These are phyloP conservation scores for Agriopis marginaria DNA, from an alignment of 2,888 invertebrate genomes.

Conservation along the genomic window DNA sequence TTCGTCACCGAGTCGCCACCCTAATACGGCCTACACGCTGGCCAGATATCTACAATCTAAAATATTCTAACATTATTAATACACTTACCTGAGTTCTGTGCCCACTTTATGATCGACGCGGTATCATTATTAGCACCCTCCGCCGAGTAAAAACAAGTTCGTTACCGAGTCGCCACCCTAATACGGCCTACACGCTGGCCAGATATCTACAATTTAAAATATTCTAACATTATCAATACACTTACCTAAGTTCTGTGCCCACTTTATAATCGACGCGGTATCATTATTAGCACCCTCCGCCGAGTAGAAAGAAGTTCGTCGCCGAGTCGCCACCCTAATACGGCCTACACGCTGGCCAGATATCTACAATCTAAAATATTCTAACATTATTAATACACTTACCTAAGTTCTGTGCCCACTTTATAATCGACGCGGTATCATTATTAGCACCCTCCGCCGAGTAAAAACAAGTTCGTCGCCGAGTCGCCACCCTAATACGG, in stretches of 20 bases:
- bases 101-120: conserved; percentile 95
- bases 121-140: conserved; percentile 96
- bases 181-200: neutral
- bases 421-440: conserved; percentile 95
- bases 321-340: conserved; percentile 50
- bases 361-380: neutral
- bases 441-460: conserved; percentile 95
- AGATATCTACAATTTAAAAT: neutral
- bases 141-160: conserved; percentile 89
- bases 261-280: conserved; percentile 94
- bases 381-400: conserved; percentile 45
- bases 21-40: neutral
- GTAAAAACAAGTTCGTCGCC: conserved; percentile 83
- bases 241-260: conserved; percentile 91
- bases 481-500: conserved; percentile 37
- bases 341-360: neutral
- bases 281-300: conserved; percentile 96
- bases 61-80: neutral
- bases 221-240: neutral
- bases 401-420: conserved; percentile 93
- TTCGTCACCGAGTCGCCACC: conserved; percentile 62
- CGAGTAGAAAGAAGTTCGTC: conserved; percentile 87
- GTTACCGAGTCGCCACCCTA: conserved; percentile 52
- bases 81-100: conserved; percentile 88
- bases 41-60: neutral